Base-by-base conservation (phyloP, 1,140 invertebrate species). In the Lasioglossum baleicum region DNA sequence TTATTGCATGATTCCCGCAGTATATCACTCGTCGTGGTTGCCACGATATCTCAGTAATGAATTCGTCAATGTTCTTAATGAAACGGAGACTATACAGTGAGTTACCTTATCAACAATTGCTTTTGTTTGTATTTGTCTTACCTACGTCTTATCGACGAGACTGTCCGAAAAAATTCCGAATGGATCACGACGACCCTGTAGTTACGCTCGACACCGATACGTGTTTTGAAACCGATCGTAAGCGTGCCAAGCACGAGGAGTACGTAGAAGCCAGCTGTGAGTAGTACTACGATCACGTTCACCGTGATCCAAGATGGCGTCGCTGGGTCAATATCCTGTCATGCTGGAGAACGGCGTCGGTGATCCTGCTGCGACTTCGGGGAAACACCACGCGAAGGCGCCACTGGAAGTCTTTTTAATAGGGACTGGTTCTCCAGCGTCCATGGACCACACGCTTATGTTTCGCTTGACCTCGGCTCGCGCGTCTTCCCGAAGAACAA, bases 251-350 rank as follows among this genome's bases (percentile, higher is more conserved):
- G 65, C 77, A 76, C 70, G 74, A 61, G 73, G 40, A 56, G 74
- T 83, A 83, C 79, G 67, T 75, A 78, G 78, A 65, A 84, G 70
- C 82, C 84, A 90, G 87, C 88, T 90, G 87, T 83, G 84, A 82
- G 83, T 88, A 88, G 89, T 90, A 91, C 88, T 91, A 90, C 88
- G 85, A 87, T 85, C 83, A 83, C 79, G 80, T 71, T 77, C 63
- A 58, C 72, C 82, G 86, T 87, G 89, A 88, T 85, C 86, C 88
- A 90, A 89, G 71, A 91, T 91, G 89, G 90, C 87, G 83, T 15
- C 71, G 85, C 56, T 68, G 75, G 89, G 90, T 91, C 90, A 91
- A 90, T 81, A 90, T 87, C 90, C 88, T 89, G 78, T 53, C 75
- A 82, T 75, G 70, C 68, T 68, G 82, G 73, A 86, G 85, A 75